These are phyloP conservation scores for Drosophila trapezifrons DNA, from an alignment of 1,140 invertebrate genomes.

Conservation along the genomic window DNA sequence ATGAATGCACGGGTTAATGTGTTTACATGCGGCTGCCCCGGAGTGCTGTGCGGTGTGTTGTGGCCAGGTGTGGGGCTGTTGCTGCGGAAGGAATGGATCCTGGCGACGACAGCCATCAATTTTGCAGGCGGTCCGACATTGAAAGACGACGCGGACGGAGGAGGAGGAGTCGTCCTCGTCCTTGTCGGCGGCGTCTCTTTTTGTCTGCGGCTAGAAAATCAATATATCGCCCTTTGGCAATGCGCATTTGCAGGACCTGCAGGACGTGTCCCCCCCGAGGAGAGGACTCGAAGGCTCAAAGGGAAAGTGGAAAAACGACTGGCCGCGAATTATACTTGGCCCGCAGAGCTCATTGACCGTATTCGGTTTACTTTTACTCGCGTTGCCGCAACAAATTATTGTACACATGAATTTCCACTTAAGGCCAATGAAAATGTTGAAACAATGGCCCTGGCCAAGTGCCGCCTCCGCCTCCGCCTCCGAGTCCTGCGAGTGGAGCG, in stretches of 20 bases:
- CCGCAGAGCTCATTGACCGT: constrained; percentile 71
- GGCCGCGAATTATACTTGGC: constrained; percentile 14
- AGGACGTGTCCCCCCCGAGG: neutral
- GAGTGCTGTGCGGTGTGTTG: neutral
- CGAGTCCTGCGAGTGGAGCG: neutral
- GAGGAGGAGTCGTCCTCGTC: neutral
- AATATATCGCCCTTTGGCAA: constrained; percentile 40
- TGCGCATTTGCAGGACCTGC: constrained; percentile 21
- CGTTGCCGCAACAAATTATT: constrained; percentile 79
- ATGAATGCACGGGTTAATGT: constrained; percentile 81
- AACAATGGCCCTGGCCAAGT: constrained; percentile 60
- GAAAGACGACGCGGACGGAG: constrained; percentile 51
- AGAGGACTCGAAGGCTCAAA: neutral
- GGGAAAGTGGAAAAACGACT: constrained; percentile 12
- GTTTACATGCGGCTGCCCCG: constrained; percentile 62
- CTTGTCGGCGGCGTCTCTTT: neutral
- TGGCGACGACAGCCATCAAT: constrained; percentile 54
- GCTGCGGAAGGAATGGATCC: constrained; percentile 11
- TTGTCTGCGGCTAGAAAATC: constrained; percentile 59
- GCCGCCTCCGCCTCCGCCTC: neutral
- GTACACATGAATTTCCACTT: constrained; percentile 83
- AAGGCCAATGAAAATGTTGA: constrained; percentile 81
- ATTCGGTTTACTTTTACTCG: constrained; percentile 59
- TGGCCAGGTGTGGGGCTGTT: neutral
- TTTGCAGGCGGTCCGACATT: constrained; percentile 51